Evolutionary conservation across 2,113 vertebrate genomes (phyloP).

Genomic region (Tragulus kanchil): DNA sequence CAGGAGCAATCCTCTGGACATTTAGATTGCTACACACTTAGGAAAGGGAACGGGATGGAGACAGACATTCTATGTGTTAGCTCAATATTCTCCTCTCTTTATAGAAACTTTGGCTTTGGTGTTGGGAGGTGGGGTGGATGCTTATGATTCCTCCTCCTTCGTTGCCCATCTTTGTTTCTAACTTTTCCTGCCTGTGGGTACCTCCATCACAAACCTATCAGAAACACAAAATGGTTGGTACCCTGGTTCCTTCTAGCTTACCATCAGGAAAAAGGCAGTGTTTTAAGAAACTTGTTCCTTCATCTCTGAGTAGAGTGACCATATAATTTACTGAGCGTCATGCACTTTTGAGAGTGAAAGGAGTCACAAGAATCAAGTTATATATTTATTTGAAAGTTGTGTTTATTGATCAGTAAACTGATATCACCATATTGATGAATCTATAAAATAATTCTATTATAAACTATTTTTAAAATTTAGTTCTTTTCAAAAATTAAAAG

Average conservation of each 20-base stretch:
- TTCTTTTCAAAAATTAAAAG: slow-evolving; percentile 39
- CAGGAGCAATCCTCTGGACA: not conserved
- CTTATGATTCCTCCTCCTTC: not conserved
- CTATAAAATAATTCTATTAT: slow-evolving; percentile 36
- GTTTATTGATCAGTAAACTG: not conserved
- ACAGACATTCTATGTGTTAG: not conserved
- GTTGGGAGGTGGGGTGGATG: not conserved
- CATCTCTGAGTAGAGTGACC: not conserved
- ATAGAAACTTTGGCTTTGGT: not conserved
- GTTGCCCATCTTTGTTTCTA: not conserved
- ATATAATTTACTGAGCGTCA: not conserved
- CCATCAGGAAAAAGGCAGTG: not conserved
- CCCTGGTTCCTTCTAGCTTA: not conserved
- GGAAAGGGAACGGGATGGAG: not conserved
- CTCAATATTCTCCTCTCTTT: not conserved
- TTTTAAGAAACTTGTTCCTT: not conserved
- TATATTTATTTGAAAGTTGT: slow-evolving; percentile 37
- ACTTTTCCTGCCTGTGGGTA: not conserved
- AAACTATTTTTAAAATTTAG: slow-evolving; percentile 9
- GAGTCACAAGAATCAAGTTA: not conserved
- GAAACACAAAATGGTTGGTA: not conserved
- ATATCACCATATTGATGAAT: not conserved
- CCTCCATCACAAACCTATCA: not conserved
- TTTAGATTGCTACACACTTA: not conserved
- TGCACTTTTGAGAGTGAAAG: not conserved